These are phyloP conservation scores for Drosophila cognata DNA, from an alignment of 2,888 invertebrate genomes.

Conservation along the genomic window DNA sequence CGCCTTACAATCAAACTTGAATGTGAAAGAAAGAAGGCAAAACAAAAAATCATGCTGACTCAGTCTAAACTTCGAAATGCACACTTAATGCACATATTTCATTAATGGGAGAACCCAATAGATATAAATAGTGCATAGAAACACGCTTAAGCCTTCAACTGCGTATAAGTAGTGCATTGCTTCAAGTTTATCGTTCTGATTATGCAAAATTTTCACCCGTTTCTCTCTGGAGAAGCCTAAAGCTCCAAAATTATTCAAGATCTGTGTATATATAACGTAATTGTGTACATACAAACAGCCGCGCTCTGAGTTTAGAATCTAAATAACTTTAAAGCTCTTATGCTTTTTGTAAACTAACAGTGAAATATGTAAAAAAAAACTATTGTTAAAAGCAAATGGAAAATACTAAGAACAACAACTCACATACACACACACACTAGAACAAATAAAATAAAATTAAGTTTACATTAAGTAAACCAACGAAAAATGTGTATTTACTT, in stretches of 20 bases:
- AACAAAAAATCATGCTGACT: neutral
- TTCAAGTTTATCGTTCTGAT: conserved; percentile 46
- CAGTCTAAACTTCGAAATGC: neutral
- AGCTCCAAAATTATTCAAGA: conserved; percentile 7
- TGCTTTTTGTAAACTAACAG: conserved; percentile 38
- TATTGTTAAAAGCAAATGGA: conserved; percentile 7
- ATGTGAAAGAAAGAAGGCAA: neutral
- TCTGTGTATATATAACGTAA: conserved; percentile 25
- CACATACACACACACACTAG: neutral
- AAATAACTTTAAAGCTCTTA: conserved; percentile 26
- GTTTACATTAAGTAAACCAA: conserved; percentile 40
- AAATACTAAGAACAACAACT: conserved; percentile 4
- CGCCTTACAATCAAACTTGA: conserved; percentile 25
- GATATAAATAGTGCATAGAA: conserved; percentile 7
- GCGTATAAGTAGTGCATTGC: conserved; percentile 45
- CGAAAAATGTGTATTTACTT: conserved; percentile 11
- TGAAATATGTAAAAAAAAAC: conserved; percentile 13
- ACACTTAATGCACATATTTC: conserved; percentile 19
- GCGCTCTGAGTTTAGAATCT: conserved; percentile 22
- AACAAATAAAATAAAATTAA: conserved; percentile 43
- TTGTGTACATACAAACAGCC: conserved; percentile 26
- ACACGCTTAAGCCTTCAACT: conserved; percentile 50
- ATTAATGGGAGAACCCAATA: conserved; percentile 3
- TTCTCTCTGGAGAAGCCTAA: conserved; percentile 2
- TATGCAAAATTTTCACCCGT: conserved; percentile 3